phyloP scores from a whole-genome alignment of 2,113 vertebrate species.

The Phylloscopus trochiloides region DNA sequence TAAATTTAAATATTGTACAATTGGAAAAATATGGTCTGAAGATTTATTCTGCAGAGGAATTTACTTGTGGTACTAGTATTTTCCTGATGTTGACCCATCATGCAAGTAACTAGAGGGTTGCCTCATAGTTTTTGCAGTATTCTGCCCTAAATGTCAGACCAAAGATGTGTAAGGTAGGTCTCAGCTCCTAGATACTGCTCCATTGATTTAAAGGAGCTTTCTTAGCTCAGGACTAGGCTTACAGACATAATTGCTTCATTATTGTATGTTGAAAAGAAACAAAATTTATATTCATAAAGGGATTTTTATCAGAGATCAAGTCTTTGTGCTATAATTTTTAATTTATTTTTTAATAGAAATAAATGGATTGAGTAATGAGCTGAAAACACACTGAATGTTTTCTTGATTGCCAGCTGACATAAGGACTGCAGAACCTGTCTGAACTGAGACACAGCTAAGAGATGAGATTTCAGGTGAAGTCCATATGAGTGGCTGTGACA shows the following conservation, averaged over 20 bases:
- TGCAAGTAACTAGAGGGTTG: not conserved
- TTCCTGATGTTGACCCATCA: not conserved
- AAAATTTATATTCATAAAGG: not conserved
- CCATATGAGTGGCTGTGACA: not conserved
- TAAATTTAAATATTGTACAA: conserved; percentile 14
- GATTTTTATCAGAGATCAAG: not conserved
- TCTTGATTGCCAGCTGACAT: not conserved
- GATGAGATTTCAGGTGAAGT: not conserved
- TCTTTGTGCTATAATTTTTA: not conserved
- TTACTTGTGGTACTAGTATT: not conserved
- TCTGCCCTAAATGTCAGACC: not conserved
- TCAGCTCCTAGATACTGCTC: not conserved
- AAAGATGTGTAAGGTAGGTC: not conserved
- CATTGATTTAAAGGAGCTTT: not conserved
- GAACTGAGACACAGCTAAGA: not conserved
- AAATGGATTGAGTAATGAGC: not conserved
- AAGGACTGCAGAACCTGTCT: not conserved
- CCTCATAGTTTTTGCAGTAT: not conserved
- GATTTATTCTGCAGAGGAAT: not conserved
- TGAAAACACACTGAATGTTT: not conserved
- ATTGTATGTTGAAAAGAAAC: not conserved
- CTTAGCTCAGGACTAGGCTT: not conserved
- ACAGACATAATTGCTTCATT: not conserved
- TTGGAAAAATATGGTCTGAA: not conserved
- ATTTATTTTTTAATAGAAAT: not conserved